Conservation (phyloP, 1,140 invertebrate species). For the Reticulitermes speratus region DNA sequence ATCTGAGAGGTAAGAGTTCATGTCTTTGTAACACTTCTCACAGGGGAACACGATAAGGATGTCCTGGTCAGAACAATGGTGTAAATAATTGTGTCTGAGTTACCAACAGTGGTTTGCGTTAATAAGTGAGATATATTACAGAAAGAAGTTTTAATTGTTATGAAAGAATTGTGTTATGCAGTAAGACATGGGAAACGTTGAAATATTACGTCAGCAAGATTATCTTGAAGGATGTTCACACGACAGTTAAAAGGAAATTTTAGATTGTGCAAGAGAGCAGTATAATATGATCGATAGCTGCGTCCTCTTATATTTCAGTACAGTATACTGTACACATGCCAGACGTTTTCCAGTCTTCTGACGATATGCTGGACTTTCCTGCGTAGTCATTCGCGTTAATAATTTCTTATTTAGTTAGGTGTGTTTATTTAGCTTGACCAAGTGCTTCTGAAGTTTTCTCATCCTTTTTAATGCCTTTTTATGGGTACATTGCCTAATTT, state of each 20-base stretch:
- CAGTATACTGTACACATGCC: no score
- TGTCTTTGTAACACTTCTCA: neutral
- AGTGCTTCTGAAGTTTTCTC: no score
- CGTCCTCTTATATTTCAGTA: no score
- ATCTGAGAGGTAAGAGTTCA: neutral
- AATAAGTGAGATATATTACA: neutral
- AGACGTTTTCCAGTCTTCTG: no score
- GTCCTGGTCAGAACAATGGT: neutral
- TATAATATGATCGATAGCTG: neutral
- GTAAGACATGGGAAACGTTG: neutral
- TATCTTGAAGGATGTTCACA: neutral
- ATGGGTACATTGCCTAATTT: no score
- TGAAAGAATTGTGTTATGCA: neutral
- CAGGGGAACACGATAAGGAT: neutral
- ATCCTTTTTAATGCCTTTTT: no score
- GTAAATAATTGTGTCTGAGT: neutral
- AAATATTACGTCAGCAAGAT: neutral
- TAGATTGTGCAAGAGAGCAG: neutral
- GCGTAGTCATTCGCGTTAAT: no score
- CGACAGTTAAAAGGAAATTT: neutral
- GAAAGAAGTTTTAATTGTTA: conserved; percentile 9
- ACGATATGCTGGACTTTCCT: no score
- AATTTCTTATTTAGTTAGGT: no score
- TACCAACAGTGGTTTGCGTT: neutral
- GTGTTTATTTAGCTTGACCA: no score